Evolutionary conservation across 2,888 invertebrate genomes (phyloP).

Genomic region (Pyrgus malvae): DNA sequence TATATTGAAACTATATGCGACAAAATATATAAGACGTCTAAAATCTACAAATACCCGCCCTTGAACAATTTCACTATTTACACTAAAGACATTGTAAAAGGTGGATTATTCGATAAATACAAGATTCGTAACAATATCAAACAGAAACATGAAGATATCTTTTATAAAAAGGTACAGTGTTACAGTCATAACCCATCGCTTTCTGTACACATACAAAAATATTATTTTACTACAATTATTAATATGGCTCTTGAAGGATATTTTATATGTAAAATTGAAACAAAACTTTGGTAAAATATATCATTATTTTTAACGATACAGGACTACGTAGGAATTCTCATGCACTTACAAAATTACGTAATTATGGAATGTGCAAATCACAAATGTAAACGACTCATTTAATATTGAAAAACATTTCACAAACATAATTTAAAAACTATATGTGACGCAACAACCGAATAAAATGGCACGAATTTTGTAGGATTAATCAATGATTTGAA

Average conservation of each 20-base stretch:
- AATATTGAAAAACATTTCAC: constrained; percentile 7
- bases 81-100: constrained; percentile 15
- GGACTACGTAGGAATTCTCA: constrained; percentile 1
- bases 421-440: constrained; percentile 12
- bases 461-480: constrained; percentile 76
- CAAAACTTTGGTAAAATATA: constrained; percentile 48
- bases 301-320: constrained; percentile 10
- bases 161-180: constrained; percentile 43
- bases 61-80: background rate
- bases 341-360: background rate
- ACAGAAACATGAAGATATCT: constrained; percentile 43
- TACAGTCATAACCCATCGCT: constrained; percentile 49
- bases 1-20: background rate
- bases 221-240: constrained; percentile 61
- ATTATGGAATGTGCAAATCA: constrained; percentile 67
- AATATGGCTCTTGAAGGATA: constrained; percentile 58
- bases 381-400: constrained; percentile 39
- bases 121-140: constrained; percentile 13
- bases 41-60: too few relatives aligned
- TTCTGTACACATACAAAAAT: constrained; percentile 74
- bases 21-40: background rate
- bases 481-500: constrained; percentile 41
- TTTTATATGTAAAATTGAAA: constrained; percentile 46
- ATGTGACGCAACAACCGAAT: constrained; percentile 51
- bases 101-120: constrained; percentile 26